Evolutionary conservation across 1,140 invertebrate species (phyloP).

Genomic region (Chrysoperla carnea): DNA sequence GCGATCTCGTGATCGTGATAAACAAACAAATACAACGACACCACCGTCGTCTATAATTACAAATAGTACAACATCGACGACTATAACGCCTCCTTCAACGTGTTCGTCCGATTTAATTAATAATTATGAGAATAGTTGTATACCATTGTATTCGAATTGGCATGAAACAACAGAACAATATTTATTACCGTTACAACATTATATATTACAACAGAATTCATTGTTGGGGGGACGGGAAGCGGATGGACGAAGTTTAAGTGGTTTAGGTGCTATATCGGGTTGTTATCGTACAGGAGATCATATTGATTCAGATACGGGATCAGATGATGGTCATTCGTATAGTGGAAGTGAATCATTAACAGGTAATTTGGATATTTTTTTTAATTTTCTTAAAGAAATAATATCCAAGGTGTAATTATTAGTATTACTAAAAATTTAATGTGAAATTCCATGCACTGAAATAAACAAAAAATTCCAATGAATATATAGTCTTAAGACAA

Average conservation of each 20-base stretch:
- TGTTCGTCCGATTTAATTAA: too few relatives aligned
- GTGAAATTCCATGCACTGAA: too few relatives aligned
- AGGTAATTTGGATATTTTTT: slow-evolving; percentile 5
- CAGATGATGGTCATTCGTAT: slow-evolving; percentile 18
- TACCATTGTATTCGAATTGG: slow-evolving; percentile 52
- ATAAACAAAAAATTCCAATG: too few relatives aligned
- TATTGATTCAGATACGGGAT: slow-evolving; percentile 42
- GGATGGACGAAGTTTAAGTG: neutral
- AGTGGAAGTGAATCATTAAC: slow-evolving; percentile 23
- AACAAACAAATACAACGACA: too few relatives aligned
- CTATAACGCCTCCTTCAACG: too few relatives aligned
- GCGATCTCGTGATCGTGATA: slow-evolving; percentile 7
- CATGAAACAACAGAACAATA: slow-evolving; percentile 36
- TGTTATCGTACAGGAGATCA: slow-evolving; percentile 45
- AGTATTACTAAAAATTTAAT: too few relatives aligned
- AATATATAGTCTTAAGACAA: too few relatives aligned
- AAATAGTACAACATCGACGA: too few relatives aligned
- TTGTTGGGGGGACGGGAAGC: slow-evolving; percentile 32
- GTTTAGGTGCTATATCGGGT: neutral
- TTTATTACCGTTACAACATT: slow-evolving; percentile 67
- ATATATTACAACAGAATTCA: slow-evolving; percentile 68
- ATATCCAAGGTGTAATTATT: too few relatives aligned
- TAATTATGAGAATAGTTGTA: too few relatives aligned
- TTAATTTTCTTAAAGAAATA: neutral
- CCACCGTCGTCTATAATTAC: too few relatives aligned